Evolutionary conservation across 2,797 vertebrate genomes (phyloP).

Genomic region (Coendou prehensilis): DNA sequence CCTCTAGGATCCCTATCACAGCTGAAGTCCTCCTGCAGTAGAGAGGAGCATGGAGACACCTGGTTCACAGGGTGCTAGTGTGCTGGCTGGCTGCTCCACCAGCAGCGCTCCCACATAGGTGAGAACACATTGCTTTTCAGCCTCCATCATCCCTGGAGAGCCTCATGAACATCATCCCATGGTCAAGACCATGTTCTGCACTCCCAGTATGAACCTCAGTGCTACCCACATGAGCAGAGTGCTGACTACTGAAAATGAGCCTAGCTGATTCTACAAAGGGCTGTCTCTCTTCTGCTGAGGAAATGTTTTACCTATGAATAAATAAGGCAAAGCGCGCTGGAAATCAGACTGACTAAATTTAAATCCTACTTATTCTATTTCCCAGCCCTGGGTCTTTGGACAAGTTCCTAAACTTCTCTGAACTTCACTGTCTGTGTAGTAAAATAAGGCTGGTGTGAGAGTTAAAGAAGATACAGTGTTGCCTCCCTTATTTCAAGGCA

Average conservation of each 20-base stretch:
- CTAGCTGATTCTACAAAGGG: background rate
- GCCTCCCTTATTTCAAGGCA: background rate
- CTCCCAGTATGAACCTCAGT: background rate
- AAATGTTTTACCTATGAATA: background rate
- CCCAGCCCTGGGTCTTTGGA: background rate
- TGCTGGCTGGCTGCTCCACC: background rate
- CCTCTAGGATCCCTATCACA: background rate
- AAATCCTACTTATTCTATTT: background rate
- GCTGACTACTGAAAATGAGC: background rate
- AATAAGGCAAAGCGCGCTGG: background rate
- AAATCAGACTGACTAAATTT: background rate
- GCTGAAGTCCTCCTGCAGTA: background rate
- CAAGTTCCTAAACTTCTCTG: background rate
- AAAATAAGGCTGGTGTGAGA: background rate
- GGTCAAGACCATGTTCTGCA: background rate
- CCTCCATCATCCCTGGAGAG: background rate
- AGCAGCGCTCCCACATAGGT: rapidly evolving
- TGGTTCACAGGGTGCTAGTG: background rate
- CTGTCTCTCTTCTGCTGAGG: background rate
- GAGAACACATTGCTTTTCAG: background rate
- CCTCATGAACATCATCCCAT: background rate
- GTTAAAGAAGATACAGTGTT: background rate
- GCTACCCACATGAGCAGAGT: background rate
- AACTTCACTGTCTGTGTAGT: constrained; percentile 3
- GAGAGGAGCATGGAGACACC: background rate